phyloP scores from a whole-genome alignment of 2,888 invertebrate genomes.

The Alviniconcha strummeri region DNA sequence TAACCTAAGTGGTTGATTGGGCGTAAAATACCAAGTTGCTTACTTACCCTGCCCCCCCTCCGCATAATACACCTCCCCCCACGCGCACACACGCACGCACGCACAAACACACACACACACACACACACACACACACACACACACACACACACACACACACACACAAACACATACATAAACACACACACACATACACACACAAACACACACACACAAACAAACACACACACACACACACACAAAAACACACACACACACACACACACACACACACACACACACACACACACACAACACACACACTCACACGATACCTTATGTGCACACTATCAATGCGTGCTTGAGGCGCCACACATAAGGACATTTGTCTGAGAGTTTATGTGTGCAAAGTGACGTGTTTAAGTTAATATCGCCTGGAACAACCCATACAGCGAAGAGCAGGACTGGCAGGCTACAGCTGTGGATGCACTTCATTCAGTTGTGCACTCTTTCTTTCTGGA shows the following conservation, averaged over 20 bases:
- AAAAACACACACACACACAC: background rate
- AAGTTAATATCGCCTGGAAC: background rate
- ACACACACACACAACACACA: slow-evolving; percentile 1
- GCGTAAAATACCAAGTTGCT: no score
- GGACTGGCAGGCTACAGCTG: no score
- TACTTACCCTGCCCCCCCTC: no score
- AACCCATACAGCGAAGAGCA: background rate
- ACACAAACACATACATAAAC: background rate
- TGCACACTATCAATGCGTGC: background rate
- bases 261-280: slow-evolving; percentile 1
- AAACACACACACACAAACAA: background rate
- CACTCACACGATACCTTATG: background rate
- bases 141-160: background rate
- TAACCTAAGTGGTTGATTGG: no score
- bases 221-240: background rate
- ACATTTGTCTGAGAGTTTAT: no score
- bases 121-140: background rate
- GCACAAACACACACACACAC: background rate
- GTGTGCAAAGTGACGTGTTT: no score
- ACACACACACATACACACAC: background rate
- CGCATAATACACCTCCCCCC: no score
- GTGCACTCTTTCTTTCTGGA: no score
- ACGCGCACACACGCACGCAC: no score
- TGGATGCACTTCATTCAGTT: no score
- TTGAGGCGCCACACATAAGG: background rate